Percentiles rank a stretch among this genome's conserved stretches.
These are phyloP conservation scores for Phoenoteleia sp. DNA, from an alignment of 2,888 invertebrate genomes.

Conservation along the genomic window DNA sequence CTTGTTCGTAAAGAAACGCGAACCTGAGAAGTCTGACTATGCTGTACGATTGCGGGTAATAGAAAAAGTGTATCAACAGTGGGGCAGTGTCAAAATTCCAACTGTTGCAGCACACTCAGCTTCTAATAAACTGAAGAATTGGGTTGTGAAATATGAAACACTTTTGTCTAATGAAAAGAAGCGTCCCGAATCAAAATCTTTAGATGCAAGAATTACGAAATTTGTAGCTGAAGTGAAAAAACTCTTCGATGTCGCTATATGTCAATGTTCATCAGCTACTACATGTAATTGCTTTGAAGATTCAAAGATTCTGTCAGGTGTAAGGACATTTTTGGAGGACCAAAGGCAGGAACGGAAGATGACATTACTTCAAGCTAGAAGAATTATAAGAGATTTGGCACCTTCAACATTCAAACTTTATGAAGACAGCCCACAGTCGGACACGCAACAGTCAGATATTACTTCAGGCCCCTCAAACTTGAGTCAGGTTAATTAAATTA, in stretches of 20 bases:
- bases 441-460: too few species aligned
- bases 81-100: conserved; percentile 11
- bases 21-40: neutral
- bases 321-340: conserved; percentile 23
- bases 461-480: too few species aligned
- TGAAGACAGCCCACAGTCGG: conserved; percentile 13
- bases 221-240: conserved; percentile 15
- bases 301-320: conserved; percentile 15
- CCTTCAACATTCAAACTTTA: neutral
- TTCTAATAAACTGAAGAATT: conserved; percentile 21
- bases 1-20: conserved; percentile 17
- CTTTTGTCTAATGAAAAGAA: neutral
- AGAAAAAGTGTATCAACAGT: neutral
- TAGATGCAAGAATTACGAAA: conserved; percentile 10
- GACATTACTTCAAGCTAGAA: conserved; percentile 22
- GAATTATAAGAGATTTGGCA: neutral
- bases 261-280: conserved; percentile 27
- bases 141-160: neutral
- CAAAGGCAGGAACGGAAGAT: conserved; percentile 24
- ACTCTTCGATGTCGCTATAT: conserved; percentile 35
- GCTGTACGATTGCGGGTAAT: neutral
- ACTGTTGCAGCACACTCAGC: neutral
- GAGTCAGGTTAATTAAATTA: conserved; percentile 17
- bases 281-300: conserved; percentile 13
- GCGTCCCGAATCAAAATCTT: conserved; percentile 3